A percentile compares a stretch with the other conserved stretches of the same genome.
These are phyloP conservation scores for Tethea ocularis DNA, from an alignment of 2,888 invertebrate genomes.

Conservation along the genomic window DNA sequence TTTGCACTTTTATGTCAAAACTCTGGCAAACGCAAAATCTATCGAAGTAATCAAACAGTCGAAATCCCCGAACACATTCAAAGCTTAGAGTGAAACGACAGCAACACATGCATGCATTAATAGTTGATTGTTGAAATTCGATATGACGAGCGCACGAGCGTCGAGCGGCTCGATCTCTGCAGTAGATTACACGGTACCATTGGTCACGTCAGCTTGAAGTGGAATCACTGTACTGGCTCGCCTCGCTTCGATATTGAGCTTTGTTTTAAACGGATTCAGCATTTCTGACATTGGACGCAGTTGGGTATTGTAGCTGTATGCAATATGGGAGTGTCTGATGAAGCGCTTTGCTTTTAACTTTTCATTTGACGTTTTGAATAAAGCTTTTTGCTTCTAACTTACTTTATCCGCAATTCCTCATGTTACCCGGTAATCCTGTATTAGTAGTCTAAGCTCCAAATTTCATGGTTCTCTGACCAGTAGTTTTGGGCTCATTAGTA, in stretches of 20 bases:
- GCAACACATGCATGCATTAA: constrained; percentile 1
- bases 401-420: too few relatives aligned
- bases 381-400: background rate
- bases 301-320: background rate
- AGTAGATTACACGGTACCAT: background rate
- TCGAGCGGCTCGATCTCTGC: background rate
- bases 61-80: background rate
- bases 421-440: too few relatives aligned
- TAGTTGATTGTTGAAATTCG: background rate
- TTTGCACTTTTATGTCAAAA: too few relatives aligned
- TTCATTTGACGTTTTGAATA: background rate
- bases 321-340: background rate
- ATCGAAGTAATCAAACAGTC: background rate
- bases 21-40: background rate
- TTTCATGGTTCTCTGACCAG: too few relatives aligned
- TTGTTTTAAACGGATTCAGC: constrained; percentile 33
- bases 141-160: background rate
- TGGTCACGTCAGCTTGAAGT: constrained; percentile 27
- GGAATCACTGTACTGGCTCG: constrained; percentile 28
- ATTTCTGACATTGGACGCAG: constrained; percentile 18
- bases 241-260: constrained; percentile 37
- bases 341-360: background rate
- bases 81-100: background rate
- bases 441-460: too few relatives aligned
- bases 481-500: too few relatives aligned